phyloP scores from a whole-genome alignment of 92 coral and sea anemone genomes.

The Desmophyllum pertusum region DNA sequence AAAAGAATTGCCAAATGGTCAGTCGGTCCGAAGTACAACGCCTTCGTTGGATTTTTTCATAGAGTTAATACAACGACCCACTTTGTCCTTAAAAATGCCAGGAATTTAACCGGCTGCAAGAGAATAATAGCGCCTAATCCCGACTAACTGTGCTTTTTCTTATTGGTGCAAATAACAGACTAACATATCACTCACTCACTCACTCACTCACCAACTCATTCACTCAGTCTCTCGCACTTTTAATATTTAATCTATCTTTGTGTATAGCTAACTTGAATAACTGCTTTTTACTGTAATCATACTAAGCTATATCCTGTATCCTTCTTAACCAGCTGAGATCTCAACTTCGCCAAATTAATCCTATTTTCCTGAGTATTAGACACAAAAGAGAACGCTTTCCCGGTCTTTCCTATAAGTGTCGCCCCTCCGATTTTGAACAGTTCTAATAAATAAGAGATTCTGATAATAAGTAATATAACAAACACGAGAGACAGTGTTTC shows the following conservation, averaged over 20 bases:
- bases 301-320: background rate
- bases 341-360: background rate
- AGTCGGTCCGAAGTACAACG: too few species aligned
- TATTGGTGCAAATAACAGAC: conserved; percentile 1
- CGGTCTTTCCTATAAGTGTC: too few species aligned
- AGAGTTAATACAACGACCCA: too few species aligned
- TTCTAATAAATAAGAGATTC: too few species aligned
- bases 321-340: background rate
- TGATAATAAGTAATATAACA: too few species aligned
- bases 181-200: background rate
- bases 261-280: background rate
- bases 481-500: too few species aligned
- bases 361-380: background rate
- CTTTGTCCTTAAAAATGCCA: too few species aligned
- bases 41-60: too few species aligned
- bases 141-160: background rate
- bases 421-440: too few species aligned
- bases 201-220: background rate
- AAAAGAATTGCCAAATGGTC: too few species aligned
- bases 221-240: background rate
- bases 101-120: background rate
- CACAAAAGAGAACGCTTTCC: too few species aligned
- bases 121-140: background rate
- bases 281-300: background rate
- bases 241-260: background rate